Base-by-base conservation (phyloP, 2,888 invertebrate species). In the Sceliomorpha sp. region DNA sequence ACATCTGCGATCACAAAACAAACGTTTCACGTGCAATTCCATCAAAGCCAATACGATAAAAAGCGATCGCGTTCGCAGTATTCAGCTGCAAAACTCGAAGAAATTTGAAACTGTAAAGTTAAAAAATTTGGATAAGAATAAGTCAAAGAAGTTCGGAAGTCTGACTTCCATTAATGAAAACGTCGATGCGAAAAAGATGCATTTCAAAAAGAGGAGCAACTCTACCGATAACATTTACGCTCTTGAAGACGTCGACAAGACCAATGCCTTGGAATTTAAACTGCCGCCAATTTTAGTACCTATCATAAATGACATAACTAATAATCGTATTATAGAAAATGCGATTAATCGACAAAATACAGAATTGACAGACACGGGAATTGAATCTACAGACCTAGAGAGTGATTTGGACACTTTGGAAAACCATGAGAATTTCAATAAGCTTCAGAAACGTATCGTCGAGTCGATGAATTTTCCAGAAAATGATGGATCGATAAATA, bases 261-360 rank as follows among this genome's bases (percentile, higher is more conserved):
- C 47, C 74, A 83, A 80, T 70, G 80, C 83, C 2, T 47, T 87
- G 13, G 85, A 87, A 53, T 88, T 88, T 48, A 88, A 92, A 81
- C 88, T 94, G 36, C 94, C 94, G 5, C 94, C 94, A 1, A 94
- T 94, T 81, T 88, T 94, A 74, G 88, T 93, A 27, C 93, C 93
- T 20, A 92, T 93, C 55, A 91, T 93, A 69, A 91, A 92, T 72
- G 92, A 91, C 67, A 86, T 93, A 76, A 80, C 82, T 9, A 86
- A 79, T 29, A 75, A 67, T 37, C 77, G 79, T 56, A 67, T 71
- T 27, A 58, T 73, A 4, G 80, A 80, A 24, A 79, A 74, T 67
- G 39, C 48, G 17, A 48, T 39, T 9, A 42, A 13, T 10, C 26
- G 17, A 2, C 29, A n/a, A 1, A 40, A 47, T 2, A 0, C 53